Conservation (phyloP, 2,113 vertebrate genomes). For the Lycaon pictus region DNA sequence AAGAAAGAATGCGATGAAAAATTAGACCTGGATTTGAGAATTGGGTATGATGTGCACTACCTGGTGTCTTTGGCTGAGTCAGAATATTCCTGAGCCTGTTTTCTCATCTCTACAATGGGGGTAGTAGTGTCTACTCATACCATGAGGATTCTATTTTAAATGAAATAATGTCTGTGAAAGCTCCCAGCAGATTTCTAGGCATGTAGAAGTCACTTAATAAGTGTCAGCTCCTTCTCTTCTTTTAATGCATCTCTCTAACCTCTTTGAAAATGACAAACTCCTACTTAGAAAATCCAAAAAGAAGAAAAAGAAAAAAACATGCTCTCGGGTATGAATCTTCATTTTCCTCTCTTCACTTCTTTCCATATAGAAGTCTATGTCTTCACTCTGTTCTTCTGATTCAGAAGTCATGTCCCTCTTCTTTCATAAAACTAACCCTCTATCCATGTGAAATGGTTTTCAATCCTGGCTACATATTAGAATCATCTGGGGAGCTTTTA, state of each 20-base stretch:
- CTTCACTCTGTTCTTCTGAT: neutral
- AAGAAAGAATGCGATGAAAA: slow-evolving; percentile 10
- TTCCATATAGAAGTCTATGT: slow-evolving; percentile 24
- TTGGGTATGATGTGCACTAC: neutral
- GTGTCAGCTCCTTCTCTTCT: neutral
- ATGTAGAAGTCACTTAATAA: neutral
- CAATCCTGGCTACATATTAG: neutral
- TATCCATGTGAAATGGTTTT: neutral
- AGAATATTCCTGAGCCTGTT: neutral
- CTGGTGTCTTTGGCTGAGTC: neutral
- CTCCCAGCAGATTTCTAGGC: neutral
- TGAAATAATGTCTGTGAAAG: slow-evolving; percentile 21
- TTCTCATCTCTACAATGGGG: slow-evolving; percentile 21
- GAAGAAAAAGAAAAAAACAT: too few relatives aligned
- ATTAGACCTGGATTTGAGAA: slow-evolving; percentile 43
- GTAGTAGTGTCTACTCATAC: neutral
- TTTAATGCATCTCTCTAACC: slow-evolving; percentile 33
- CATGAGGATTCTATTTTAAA: slow-evolving; percentile 41
- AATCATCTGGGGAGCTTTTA: neutral
- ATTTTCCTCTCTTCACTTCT: neutral
- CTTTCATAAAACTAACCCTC: slow-evolving; percentile 35
- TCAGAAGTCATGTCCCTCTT: slow-evolving; percentile 1
- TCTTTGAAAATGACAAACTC: neutral
- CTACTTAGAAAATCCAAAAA: neutral
- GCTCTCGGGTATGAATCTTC: neutral